Base-by-base conservation (phyloP, 2,888 invertebrate species). In the Cheilosia variabilis region DNA sequence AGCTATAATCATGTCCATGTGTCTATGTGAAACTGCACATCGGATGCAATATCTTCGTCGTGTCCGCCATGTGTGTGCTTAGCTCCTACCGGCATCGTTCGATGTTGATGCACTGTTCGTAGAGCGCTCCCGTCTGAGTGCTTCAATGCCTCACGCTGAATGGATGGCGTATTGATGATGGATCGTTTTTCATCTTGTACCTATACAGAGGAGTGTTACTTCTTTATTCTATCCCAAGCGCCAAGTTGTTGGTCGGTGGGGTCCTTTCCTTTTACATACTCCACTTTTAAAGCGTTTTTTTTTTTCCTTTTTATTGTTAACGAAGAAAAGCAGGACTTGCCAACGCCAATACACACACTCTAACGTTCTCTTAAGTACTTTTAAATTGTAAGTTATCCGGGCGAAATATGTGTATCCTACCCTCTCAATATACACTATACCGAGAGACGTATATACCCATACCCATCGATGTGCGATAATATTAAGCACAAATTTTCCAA, bases 81-180 rank as follows among this genome's bases (percentile, higher is more conserved):
- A 76, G 66, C 76, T 80, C 24, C 76, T 72, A 69, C 75, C 60
- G 68, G 19, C 19, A 41, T 27, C 52, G 55, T 72, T 58, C 71
- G 53, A 82, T 60, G 71, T 75, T 80, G 81, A 86, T 86, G 66
- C 81, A 80, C 66, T 76, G 72, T 62, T 66, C 47, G 37, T 10
- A 37, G 65, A 66, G 45, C 53, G 76, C 66, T 86, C 52, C 69
- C 69, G 76, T 66, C 60, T 68, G 86, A 86, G 81, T 81, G 86
- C 84, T 62, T 79, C 84, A 75, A 79, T 84, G 75, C 66, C 86
- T 80, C 76, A 86, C 76, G 62, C 80, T 80, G 55, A 86, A 86
- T 86, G 86, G 76, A 76, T 86, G 86, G 86, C 86, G 81, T 86
- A 86, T 86, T 86, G 86, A 86, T 86, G 86, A 86, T 86, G 76